Percentiles rank a stretch among this genome's conserved stretches.
Evolutionary conservation across 2,113 vertebrate genomes (phyloP).

Genomic region (Dendrocopos noguchii): DNA sequence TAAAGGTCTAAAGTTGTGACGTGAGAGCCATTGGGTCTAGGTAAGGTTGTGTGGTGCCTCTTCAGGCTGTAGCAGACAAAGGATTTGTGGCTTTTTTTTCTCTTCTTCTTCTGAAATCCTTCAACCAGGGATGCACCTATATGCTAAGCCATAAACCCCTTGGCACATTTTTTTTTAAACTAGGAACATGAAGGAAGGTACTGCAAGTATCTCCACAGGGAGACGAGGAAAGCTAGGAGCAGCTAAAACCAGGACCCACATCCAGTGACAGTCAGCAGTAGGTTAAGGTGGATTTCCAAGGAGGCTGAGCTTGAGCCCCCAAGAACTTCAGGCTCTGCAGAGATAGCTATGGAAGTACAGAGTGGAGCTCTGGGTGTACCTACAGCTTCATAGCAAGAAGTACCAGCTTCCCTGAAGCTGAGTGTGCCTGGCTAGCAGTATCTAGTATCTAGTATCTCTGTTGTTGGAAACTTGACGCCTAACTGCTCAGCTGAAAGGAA

Average conservation of each 20-base stretch:
- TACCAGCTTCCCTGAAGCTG: neutral
- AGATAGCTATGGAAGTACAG: neutral
- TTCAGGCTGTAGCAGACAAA: neutral
- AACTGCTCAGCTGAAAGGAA: neutral
- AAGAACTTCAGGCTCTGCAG: neutral
- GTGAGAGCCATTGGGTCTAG: neutral
- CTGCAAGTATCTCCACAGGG: fast-evolving
- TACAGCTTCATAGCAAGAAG: neutral
- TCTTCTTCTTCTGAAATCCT: neutral
- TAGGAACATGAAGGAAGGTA: neutral
- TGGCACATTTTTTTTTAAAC: neutral
- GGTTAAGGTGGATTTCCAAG: neutral
- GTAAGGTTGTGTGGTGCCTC: neutral
- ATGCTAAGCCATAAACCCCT: neutral
- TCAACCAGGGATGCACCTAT: neutral
- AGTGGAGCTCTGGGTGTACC: neutral
- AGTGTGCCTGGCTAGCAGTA: neutral
- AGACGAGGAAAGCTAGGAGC: neutral
- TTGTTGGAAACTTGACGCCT: too few relatives aligned
- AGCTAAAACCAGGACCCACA: too few relatives aligned
- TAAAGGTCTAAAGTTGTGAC: neutral
- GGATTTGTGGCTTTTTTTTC: neutral
- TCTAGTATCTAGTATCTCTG: too few relatives aligned
- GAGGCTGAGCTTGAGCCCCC: neutral
- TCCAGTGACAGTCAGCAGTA: neutral